Percentiles rank a stretch among this genome's conserved stretches.
Evolutionary conservation across 2,888 invertebrate genomes (phyloP).

Genomic region (Scaptomyza polygonia): DNA sequence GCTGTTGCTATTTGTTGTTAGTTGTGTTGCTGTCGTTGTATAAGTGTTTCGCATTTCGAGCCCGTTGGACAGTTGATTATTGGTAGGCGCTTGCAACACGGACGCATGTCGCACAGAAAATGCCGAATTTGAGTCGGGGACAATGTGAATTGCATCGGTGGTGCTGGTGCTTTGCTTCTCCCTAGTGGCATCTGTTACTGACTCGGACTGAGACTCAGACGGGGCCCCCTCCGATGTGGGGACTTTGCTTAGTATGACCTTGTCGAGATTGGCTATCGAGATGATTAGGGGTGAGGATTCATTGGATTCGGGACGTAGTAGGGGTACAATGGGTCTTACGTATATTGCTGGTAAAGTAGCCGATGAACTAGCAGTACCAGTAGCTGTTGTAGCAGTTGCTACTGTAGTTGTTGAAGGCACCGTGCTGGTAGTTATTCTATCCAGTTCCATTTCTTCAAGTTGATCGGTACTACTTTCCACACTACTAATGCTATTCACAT

Average conservation of each 20-base stretch:
- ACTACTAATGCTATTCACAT: conserved; percentile 58
- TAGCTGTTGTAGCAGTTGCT: background rate
- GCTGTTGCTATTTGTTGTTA: conserved; percentile 28
- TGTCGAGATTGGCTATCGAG: conserved; percentile 84
- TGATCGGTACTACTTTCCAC: conserved; percentile 42
- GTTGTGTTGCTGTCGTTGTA: conserved; percentile 7
- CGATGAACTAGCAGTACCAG: conserved; percentile 33
- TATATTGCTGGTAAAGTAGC: conserved; percentile 67
- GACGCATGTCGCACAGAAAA: conserved; percentile 78
- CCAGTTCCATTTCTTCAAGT: background rate
- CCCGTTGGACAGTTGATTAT: conserved; percentile 11
- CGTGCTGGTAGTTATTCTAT: conserved; percentile 11
- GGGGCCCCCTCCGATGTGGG: conserved; percentile 50
- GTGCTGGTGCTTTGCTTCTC: conserved; percentile 24
- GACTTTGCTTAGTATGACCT: conserved; percentile 84
- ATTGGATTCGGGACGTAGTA: conserved; percentile 84
- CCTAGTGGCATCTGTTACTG: conserved; percentile 22
- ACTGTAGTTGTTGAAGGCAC: conserved; percentile 7
- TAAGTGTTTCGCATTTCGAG: conserved; percentile 11
- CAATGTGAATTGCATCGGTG: conserved; percentile 2
- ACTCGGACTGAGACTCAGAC: conserved; percentile 14
- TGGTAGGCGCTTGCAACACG: conserved; percentile 78
- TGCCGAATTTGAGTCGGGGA: conserved; percentile 75
- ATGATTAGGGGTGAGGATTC: conserved; percentile 84
- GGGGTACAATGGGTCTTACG: conserved; percentile 83